Conservation (phyloP, 1,140 invertebrate species). For the Papilio polytes region DNA sequence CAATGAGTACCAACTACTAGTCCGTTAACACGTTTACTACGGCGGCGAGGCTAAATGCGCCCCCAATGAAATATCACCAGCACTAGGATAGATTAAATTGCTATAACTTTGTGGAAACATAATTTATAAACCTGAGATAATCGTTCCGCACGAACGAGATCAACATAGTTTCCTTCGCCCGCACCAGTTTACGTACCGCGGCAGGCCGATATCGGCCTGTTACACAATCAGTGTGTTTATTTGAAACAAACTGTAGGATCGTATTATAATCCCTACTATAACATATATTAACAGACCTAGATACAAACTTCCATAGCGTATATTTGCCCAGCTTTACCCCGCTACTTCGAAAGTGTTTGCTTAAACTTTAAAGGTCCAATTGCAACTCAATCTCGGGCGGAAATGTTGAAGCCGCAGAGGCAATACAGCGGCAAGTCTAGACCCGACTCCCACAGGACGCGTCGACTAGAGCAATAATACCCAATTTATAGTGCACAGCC, state of each 20-base stretch:
- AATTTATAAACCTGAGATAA: no score
- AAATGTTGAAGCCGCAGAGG: slow-evolving; percentile 18
- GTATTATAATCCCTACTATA: background rate
- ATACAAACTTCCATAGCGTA: background rate
- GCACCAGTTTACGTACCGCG: no score
- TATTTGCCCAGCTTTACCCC: slow-evolving; percentile 3
- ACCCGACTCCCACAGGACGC: background rate
- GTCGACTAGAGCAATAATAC: background rate
- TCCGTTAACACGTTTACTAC: no score
- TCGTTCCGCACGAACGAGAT: no score
- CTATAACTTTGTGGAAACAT: no score
- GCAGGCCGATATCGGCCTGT: no score
- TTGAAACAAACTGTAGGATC: background rate
- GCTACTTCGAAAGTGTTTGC: slow-evolving; percentile 10
- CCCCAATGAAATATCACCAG: no score
- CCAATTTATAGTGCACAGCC: background rate
- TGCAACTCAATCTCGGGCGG: slow-evolving; percentile 19
- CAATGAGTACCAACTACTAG: no score
- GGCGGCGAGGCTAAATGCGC: no score
- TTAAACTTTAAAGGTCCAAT: slow-evolving; percentile 24
- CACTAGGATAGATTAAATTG: no score
- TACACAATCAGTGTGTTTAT: background rate
- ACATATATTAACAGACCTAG: background rate
- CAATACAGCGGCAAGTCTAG: background rate
- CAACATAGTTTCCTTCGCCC: no score